Evolutionary conservation across 2,797 vertebrate species (phyloP).

Genomic region (Brachymystax lenok): DNA sequence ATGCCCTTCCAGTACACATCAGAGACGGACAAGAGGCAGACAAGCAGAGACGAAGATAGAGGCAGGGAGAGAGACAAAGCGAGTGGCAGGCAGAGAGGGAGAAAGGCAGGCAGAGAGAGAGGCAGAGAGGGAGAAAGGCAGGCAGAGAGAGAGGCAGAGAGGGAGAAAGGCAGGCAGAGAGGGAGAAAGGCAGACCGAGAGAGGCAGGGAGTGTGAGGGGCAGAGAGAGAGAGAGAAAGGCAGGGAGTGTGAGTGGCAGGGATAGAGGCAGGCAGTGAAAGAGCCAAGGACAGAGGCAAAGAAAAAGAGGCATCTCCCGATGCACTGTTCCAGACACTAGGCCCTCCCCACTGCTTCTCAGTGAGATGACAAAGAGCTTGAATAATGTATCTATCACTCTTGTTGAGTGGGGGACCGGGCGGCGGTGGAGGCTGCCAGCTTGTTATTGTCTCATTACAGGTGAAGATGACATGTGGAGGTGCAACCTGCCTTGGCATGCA

Average conservation of each 20-base stretch:
- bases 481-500: slow-evolving; percentile 61
- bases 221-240: not conserved
- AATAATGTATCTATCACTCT: slow-evolving; percentile 74
- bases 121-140: not conserved
- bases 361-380: slow-evolving; percentile 69
- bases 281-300: too few species aligned
- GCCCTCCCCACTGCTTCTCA: slow-evolving; percentile 55
- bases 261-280: not conserved
- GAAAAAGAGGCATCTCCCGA: slow-evolving; percentile 34
- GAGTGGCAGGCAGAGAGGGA: not conserved
- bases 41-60: slow-evolving; percentile 12
- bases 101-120: not conserved
- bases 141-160: not conserved
- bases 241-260: not conserved
- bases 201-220: slow-evolving; percentile 7
- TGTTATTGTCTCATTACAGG: slow-evolving; percentile 76
- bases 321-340: slow-evolving; percentile 53
- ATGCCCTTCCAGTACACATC: slow-evolving; percentile 30
- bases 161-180: not conserved
- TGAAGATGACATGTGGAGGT: slow-evolving; percentile 71
- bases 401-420: slow-evolving; percentile 51
- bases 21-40: not conserved
- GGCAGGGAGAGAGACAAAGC: not conserved
- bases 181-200: not conserved
- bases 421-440: slow-evolving; percentile 64